phyloP scores from a whole-genome alignment of 2,888 invertebrate genomes.

The Onchidella celtica region DNA sequence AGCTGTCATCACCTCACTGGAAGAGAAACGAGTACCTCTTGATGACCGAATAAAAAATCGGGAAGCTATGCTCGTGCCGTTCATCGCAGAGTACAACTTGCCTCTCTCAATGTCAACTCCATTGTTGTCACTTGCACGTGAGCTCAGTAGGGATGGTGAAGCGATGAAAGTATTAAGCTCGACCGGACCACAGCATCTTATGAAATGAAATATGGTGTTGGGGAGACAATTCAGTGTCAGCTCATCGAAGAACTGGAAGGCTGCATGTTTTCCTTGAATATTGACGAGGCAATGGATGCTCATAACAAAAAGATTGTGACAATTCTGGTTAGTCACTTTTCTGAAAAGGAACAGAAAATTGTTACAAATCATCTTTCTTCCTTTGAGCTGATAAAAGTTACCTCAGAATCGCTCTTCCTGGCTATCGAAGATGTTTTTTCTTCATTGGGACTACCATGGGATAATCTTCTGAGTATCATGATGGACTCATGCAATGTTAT shows the following conservation, averaged over 20 bases:
- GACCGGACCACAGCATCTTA: conserved; percentile 50
- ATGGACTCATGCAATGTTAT: conserved; percentile 64
- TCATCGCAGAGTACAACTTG: conserved; percentile 21
- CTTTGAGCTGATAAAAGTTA: conserved; percentile 17
- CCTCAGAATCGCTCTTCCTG: conserved; percentile 19
- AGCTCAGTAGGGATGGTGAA: conserved; percentile 16
- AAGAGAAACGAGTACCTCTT: neutral
- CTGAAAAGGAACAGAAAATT: conserved; percentile 6
- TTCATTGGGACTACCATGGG: conserved; percentile 53
- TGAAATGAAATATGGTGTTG: conserved; percentile 44
- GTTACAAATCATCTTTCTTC: conserved; percentile 38
- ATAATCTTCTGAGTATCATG: conserved; percentile 58
- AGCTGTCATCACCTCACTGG: neutral
- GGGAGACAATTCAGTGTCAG: conserved; percentile 26
- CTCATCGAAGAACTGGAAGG: conserved; percentile 17
- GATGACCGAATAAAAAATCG: conserved; percentile 23
- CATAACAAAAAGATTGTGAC: conserved; percentile 41
- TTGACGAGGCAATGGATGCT: conserved; percentile 50
- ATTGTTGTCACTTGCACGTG: neutral
- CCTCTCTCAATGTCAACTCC: neutral
- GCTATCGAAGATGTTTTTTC: neutral
- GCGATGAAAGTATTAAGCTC: too few relatives aligned
- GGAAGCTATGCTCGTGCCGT: conserved; percentile 15
- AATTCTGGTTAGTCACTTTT: conserved; percentile 41
- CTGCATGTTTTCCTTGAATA: conserved; percentile 47